Conservation (phyloP, 2,113 vertebrate genomes). For the Hepsetus odoe region DNA sequence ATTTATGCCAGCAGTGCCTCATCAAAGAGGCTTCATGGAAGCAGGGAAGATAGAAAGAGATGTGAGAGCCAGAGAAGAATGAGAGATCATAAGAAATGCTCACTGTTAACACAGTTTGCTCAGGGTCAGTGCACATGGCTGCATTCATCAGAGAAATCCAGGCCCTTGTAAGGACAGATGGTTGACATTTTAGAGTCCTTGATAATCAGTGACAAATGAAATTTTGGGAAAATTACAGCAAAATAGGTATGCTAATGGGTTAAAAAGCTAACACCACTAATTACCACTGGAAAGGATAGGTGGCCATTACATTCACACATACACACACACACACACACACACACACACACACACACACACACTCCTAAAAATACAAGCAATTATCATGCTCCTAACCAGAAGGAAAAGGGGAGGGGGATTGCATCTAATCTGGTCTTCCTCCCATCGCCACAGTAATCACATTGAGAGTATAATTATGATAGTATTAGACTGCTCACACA, state of each 20-base stretch:
- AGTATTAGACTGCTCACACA: slow-evolving; percentile 1
- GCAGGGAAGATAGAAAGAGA: neutral
- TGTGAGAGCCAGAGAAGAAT: neutral
- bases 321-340: neutral
- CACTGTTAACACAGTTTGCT: neutral
- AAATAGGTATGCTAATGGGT: slow-evolving; percentile 6
- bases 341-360: neutral
- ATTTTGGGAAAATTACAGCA: slow-evolving; percentile 4
- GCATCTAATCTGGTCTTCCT: slow-evolving; percentile 6
- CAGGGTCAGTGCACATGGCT: neutral
- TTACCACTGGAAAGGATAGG: neutral
- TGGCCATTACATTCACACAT: neutral
- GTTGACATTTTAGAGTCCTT: neutral
- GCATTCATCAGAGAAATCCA: neutral
- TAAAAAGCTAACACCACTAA: neutral
- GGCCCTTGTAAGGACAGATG: neutral
- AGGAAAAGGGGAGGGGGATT: slow-evolving; percentile 11
- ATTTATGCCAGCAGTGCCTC: neutral
- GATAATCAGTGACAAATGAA: slow-evolving; percentile 10
- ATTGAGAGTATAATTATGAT: slow-evolving; percentile 15
- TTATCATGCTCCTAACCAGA: slow-evolving; percentile 12
- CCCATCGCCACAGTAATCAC: slow-evolving; percentile 2
- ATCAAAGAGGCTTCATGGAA: neutral
- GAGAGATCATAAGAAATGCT: neutral
- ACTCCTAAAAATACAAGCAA: neutral